Evolutionary conservation across 1,140 invertebrate species (phyloP).

Genomic region (Globodera ellingtonae): DNA sequence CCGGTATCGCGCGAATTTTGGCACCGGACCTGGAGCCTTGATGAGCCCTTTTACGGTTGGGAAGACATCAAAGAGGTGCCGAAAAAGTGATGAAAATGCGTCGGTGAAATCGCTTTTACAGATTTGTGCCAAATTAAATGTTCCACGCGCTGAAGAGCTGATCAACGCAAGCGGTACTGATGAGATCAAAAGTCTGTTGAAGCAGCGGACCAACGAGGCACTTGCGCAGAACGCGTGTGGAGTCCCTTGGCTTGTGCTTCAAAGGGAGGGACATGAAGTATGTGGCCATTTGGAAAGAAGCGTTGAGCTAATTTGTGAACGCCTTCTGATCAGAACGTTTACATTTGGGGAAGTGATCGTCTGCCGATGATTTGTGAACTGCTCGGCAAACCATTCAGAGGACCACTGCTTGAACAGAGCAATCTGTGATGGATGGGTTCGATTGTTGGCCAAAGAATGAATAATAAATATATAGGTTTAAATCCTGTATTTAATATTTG

Average conservation of each 20-base stretch:
- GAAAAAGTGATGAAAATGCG: too few relatives aligned
- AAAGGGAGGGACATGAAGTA: background rate
- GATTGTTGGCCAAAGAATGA: too few relatives aligned
- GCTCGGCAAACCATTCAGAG: conserved; percentile 13
- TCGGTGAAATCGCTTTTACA: background rate
- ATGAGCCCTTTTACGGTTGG: conserved; percentile 7
- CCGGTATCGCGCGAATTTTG: conserved; percentile 13
- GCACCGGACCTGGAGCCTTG: background rate
- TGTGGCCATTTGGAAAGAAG: background rate
- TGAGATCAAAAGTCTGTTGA: background rate
- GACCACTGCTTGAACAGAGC: conserved; percentile 6
- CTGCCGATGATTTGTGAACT: conserved; percentile 16
- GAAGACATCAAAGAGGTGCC: conserved; percentile 7
- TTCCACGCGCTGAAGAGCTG: conserved; percentile 7
- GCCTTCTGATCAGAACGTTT: background rate
- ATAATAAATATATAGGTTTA: too few relatives aligned
- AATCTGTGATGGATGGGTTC: background rate
- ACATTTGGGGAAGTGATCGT: conserved; percentile 25
- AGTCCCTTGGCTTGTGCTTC: conserved; percentile 15
- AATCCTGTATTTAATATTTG: too few relatives aligned
- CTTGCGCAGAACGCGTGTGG: conserved; percentile 12
- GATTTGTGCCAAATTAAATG: conserved; percentile 9
- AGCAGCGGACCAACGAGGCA: conserved; percentile 4
- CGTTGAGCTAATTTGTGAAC: background rate
- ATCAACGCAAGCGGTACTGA: background rate